A percentile compares a stretch with the other conserved stretches of the same genome.
Evolutionary conservation across 1,140 invertebrate genomes (phyloP).

Genomic region (Pseudomyrmex pallidus): DNA sequence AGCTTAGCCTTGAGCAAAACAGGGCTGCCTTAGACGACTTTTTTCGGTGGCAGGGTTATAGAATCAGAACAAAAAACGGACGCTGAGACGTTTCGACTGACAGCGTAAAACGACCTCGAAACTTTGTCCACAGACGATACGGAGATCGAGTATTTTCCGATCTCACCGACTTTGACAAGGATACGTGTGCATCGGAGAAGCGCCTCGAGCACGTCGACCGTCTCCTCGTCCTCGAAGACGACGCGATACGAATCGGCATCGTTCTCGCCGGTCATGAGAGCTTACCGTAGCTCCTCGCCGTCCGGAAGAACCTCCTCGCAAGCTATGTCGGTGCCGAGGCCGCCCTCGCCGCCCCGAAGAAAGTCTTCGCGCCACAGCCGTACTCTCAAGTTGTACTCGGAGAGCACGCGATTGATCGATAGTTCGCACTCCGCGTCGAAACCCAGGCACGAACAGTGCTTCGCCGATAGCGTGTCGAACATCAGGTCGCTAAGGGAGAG

Average conservation of each 20-base stretch:
- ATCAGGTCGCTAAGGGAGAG: conserved; percentile 87
- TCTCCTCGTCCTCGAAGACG: conserved; percentile 61
- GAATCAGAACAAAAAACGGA: conserved; percentile 4
- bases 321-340: conserved; percentile 71
- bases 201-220: conserved; percentile 78
- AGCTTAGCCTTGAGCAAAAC: conserved; percentile 60
- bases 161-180: conserved; percentile 91
- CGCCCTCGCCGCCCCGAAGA: conserved; percentile 89
- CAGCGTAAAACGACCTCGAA: conserved; percentile 56
- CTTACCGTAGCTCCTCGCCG: neutral
- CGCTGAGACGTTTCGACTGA: neutral
- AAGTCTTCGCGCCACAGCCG: conserved; percentile 90
- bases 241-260: neutral
- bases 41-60: conserved; percentile 76
- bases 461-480: conserved; percentile 84
- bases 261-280: conserved; percentile 32
- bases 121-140: conserved; percentile 88
- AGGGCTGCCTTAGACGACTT: conserved; percentile 30
- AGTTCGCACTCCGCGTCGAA: conserved; percentile 67
- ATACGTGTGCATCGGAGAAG: conserved; percentile 90
- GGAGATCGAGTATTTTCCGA: conserved; percentile 92
- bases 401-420: conserved; percentile 45
- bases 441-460: conserved; percentile 87
- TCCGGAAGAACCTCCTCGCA: conserved; percentile 42
- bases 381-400: conserved; percentile 88